Evolutionary conservation across 2,888 invertebrate genomes (phyloP), one percentile per base, ranked within the genome.

Genomic region (Drosophila kambysellisi): DNA sequence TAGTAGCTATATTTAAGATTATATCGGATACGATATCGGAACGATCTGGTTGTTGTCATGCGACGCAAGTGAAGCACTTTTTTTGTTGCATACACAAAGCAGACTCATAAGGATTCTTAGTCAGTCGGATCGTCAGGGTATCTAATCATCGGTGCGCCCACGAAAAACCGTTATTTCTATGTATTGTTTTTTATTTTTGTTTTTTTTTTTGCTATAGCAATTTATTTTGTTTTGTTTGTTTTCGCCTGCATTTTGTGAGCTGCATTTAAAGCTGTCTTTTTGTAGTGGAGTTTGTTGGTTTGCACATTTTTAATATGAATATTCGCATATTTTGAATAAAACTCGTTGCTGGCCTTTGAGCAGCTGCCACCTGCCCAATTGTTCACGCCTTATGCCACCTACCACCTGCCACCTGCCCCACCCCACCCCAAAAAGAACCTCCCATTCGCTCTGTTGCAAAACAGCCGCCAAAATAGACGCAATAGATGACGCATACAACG

Each of bases 401-500:
- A 25, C 37, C 25, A 7, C 11, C 4, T 25, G 20, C 20, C 20
- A 25, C 20, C 4, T 25, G 25, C 5, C 1, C 12, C 30, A 15
- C 4, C 15, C 5, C 53, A 17, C 11, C 3, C 12, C 20, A 25
- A 25, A 25, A 25, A 25, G 25, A 4, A 15, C n/a, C 3, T 17
- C 54, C 35, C 35, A 11, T 25, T 56, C 41, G 30, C 35, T 17
- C 29, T n/a, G 46, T 35, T 56, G 58, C 33, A 53, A 56, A 65
- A 65, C 71, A 74, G 71, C 65, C 74, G 66, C 71, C 88, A 72
- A 89, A 87, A 87, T 82, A 87, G 77, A 89, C 72, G 82, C 83
- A 89, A 88, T 86, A 86, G 88, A 86, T 87, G 87, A 89, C 81
- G 88, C 82, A 82, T 82, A 73, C 63, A 59, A 77, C 77, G 81